Evolutionary conservation across 2,888 invertebrate species (phyloP).

Genomic region (Nezara viridula): DNA sequence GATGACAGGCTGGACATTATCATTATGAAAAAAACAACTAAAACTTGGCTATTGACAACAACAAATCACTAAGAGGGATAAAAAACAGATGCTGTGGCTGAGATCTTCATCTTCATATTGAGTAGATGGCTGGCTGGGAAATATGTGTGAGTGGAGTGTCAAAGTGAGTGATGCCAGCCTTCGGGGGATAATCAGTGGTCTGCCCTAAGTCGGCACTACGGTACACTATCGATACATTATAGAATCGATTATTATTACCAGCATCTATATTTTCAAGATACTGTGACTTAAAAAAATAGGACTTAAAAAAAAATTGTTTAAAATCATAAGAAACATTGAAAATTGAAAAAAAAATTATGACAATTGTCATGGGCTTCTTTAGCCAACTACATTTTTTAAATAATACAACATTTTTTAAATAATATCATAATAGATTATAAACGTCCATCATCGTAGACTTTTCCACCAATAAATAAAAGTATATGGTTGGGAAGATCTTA

Average conservation of each 20-base stretch:
- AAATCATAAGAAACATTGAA: too few relatives aligned
- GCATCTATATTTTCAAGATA: too few relatives aligned
- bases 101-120: conserved; percentile 42
- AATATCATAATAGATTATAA: too few relatives aligned
- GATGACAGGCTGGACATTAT: neutral
- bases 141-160: conserved; percentile 27
- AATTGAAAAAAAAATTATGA: too few relatives aligned
- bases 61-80: neutral
- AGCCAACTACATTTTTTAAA: too few relatives aligned
- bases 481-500: too few relatives aligned
- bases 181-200: conserved; percentile 21
- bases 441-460: too few relatives aligned
- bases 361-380: too few relatives aligned
- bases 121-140: conserved; percentile 4
- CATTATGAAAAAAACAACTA: neutral
- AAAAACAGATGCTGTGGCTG: conserved; percentile 12
- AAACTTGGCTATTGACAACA: neutral
- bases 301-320: too few relatives aligned
- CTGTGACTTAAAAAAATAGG: too few relatives aligned
- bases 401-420: too few relatives aligned
- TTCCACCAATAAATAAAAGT: too few relatives aligned
- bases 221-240: neutral
- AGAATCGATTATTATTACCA: neutral
- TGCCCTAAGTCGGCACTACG: neutral
- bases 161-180: conserved; percentile 11